Conservation (phyloP, 2,113 vertebrate genomes). For the Suncus etruscus region DNA sequence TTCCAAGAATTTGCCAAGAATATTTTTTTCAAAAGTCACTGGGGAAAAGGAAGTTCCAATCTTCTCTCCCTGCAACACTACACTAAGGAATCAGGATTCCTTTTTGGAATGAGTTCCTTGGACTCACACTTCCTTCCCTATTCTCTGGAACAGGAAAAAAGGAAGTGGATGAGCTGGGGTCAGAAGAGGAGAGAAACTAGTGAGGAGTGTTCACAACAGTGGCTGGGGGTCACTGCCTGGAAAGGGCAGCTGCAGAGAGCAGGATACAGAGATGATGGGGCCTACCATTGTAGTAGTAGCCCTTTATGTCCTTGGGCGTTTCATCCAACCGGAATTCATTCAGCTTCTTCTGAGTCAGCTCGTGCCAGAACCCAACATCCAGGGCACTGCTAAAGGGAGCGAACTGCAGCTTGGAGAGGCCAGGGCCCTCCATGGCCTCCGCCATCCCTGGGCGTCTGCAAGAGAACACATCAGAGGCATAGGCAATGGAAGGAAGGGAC, state of each 20-base stretch:
- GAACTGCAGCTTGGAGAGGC: conserved; percentile 92
- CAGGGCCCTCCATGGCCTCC: conserved; percentile 74
- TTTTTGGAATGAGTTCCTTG: background rate
- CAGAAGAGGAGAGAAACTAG: background rate
- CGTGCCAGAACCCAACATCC: conserved; percentile 98
- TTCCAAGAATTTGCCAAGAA: conserved; percentile 18
- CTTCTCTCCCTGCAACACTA: background rate
- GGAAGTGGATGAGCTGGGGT: background rate
- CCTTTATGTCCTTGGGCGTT: conserved; percentile 93
- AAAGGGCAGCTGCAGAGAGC: too few relatives aligned
- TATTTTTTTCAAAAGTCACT: background rate
- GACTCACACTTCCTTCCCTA: background rate
- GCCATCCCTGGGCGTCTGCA: conserved; percentile 84
- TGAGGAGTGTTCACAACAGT: background rate
- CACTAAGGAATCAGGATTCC: background rate
- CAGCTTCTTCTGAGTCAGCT: conserved; percentile 97
- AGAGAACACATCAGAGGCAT: background rate
- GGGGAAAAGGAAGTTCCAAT: background rate
- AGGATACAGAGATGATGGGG: too few relatives aligned
- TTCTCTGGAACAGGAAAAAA: background rate
- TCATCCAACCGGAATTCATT: conserved; percentile 96
- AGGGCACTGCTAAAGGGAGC: conserved; percentile 96
- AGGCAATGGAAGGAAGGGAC: background rate
- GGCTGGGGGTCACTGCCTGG: too few relatives aligned
- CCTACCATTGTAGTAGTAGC: conserved; percentile 97